Base-by-base conservation (phyloP, 2,888 invertebrate species). In the Pogonocherus hispidulus region DNA sequence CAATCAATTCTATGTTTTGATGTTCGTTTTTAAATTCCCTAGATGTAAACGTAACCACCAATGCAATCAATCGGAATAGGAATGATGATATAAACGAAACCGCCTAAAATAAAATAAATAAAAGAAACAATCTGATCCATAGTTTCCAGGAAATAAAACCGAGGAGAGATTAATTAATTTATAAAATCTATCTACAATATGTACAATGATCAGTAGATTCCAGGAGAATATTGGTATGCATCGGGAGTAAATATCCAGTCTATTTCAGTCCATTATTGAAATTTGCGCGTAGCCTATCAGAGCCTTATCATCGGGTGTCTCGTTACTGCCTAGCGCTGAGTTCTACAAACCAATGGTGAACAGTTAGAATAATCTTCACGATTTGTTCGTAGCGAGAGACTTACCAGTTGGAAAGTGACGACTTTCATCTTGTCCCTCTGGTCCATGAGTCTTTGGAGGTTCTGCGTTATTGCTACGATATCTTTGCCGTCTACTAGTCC, bases 231-330 rank as follows among this genome's bases (percentile, higher is more conserved):
- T 70, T 71, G 73, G 76, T 65, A 76, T 74, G 72, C 69, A 73
- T 73, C 44, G 69, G 67, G 64, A 65, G 63, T 63, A 66, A 56
- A 55, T 67, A 67, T 67, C 74, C 72, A 78, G 78, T 79, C 76
- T 75, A 63, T 79, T 79, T 82, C 81, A 96, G 89, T 96, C 96
- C 77, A 94, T 93, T 85, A 98, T 93, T 79, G 97, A 97, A 84
- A 99, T 93, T 89, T 99, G 98, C 85, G 99, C 99, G 89, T 93
- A 99, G 82, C 99, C 99, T 84, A 98, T 91, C 77, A 99, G 90
- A 49, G 97, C 94, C 83, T 95, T 95, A 86, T 99, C 98, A 86
- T 99, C 98, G 63, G 95, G 92, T 70, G 93, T 90, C 87, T 95
- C 96, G 79, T 92, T 93, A 60, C 90, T 89, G 72, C 89, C 89